A percentile compares a stretch with the other conserved stretches of the same genome.
Conservation (phyloP, 2,888 invertebrate species). For the Eustalomyia histrio region DNA sequence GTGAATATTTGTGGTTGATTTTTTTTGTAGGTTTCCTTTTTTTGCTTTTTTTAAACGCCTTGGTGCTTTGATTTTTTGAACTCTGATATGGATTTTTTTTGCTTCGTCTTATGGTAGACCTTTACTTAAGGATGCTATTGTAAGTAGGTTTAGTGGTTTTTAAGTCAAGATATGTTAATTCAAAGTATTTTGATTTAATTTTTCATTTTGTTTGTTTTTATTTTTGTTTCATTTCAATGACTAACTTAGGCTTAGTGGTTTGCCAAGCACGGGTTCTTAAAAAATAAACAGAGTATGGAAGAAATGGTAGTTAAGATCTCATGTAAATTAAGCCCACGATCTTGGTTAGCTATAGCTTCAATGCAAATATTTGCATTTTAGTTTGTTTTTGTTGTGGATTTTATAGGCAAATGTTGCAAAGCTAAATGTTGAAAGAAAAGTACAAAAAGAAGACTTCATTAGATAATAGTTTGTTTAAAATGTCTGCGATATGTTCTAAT, state of each 20-base stretch:
- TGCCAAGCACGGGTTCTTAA: slow-evolving; percentile 36
- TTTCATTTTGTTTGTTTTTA: slow-evolving; percentile 11
- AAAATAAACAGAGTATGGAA: slow-evolving; percentile 9
- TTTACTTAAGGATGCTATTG: slow-evolving; percentile 35
- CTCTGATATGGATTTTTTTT: slow-evolving; percentile 59
- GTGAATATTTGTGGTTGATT: slow-evolving; percentile 3
- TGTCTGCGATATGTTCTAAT: slow-evolving; percentile 45
- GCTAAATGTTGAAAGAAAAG: slow-evolving; percentile 4
- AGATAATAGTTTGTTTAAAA: slow-evolving; percentile 60
- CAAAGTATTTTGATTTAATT: slow-evolving; percentile 64
- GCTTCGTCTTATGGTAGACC: slow-evolving; percentile 9
- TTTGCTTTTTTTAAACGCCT: slow-evolving; percentile 46
- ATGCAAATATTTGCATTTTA: slow-evolving; percentile 60
- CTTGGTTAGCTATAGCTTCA: slow-evolving; percentile 62
- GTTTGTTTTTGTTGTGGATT: slow-evolving; percentile 25
- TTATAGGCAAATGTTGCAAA: slow-evolving; percentile 20
- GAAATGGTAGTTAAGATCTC: slow-evolving; percentile 61
- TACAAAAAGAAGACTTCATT: slow-evolving; percentile 60
- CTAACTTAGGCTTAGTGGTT: slow-evolving; percentile 56
- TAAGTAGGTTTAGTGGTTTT: slow-evolving; percentile 59
- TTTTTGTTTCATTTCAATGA: slow-evolving; percentile 61
- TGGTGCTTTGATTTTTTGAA: slow-evolving; percentile 59
- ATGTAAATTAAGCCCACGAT: slow-evolving; percentile 66
- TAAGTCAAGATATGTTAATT: slow-evolving; percentile 63
- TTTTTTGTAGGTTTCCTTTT: background rate